A percentile compares a stretch with the other conserved stretches of the same genome.
phyloP scores from a whole-genome alignment of 2,888 invertebrate species.

The Malachius bipustulatus region DNA sequence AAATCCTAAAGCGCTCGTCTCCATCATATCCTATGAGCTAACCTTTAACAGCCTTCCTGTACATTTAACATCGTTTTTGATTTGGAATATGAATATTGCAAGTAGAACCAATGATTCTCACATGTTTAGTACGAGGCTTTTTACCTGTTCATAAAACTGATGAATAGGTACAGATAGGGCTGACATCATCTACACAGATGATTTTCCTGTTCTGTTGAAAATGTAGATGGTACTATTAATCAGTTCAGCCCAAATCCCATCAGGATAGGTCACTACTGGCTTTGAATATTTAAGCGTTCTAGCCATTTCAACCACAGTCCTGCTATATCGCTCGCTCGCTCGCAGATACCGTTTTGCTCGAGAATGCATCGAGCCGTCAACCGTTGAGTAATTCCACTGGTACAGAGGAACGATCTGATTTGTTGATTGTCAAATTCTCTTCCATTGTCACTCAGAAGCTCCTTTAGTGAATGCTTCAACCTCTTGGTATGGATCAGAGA shows the following conservation, averaged over 20 bases:
- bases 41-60: conserved; percentile 21
- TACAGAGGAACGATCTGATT: too few species aligned
- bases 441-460: too few species aligned
- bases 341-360: too few species aligned
- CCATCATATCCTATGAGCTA: too few species aligned
- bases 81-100: conserved; percentile 20
- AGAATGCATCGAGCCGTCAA: too few species aligned
- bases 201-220: conserved; percentile 21
- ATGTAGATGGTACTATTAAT: conserved; percentile 18
- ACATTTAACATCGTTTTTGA: conserved; percentile 22
- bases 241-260: conserved; percentile 22
- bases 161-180: too few species aligned
- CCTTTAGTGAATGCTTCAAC: conserved; percentile 22
- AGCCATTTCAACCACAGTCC: conserved; percentile 24
- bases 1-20: conserved; percentile 23
- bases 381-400: too few species aligned
- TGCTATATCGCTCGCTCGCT: too few species aligned
- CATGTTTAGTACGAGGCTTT: conserved; percentile 18
- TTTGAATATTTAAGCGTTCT: conserved; percentile 23
- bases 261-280: conserved; percentile 18
- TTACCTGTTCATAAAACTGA: conserved; percentile 21
- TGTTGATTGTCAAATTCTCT: too few species aligned
- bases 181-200: conserved; percentile 18
- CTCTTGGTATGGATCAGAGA: conserved; percentile 19
- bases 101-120: conserved; percentile 19